These are phyloP conservation scores for Pipistrellus nathusii DNA, from an alignment of 2,797 vertebrate genomes.

Conservation along the genomic window DNA sequence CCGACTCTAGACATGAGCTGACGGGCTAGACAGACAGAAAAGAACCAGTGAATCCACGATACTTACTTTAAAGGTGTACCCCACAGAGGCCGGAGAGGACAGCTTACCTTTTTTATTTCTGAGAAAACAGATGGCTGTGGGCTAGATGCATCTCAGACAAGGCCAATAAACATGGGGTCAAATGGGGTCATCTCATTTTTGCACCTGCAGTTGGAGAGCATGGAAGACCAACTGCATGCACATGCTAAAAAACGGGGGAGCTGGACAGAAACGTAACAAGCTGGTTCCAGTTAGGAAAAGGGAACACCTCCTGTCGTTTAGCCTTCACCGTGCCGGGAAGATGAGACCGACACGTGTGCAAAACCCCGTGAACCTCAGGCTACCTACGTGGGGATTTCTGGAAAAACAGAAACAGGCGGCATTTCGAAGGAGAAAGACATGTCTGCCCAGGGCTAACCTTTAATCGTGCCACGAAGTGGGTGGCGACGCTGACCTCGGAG, in stretches of 20 bases:
- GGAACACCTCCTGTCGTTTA: background rate
- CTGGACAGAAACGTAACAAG: background rate
- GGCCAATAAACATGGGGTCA: constrained; percentile 57
- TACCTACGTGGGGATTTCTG: background rate
- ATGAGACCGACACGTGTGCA: background rate
- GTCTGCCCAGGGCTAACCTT: constrained; percentile 89
- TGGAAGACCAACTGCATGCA: constrained; percentile 58
- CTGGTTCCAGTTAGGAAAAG: background rate
- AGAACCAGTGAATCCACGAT: constrained; percentile 20
- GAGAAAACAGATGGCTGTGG: constrained; percentile 35
- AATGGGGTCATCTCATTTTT: constrained; percentile 60
- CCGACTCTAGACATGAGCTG: background rate
- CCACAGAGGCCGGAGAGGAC: constrained; percentile 14
- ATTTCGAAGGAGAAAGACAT: background rate
- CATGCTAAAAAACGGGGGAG: background rate
- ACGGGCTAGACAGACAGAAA: constrained; percentile 57
- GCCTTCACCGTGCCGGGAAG: background rate
- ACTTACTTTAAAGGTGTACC: background rate
- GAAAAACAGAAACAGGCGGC: background rate
- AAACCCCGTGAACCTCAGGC: constrained; percentile 5
- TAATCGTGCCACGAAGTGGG: constrained; percentile 93
- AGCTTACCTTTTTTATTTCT: constrained; percentile 50
- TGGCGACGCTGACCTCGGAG: constrained; percentile 91
- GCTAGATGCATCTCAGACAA: constrained; percentile 57
- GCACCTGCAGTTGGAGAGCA: constrained; percentile 55